Evolutionary conservation across 2,797 vertebrate genomes (phyloP).

Genomic region (Oceanodroma leucorhoa): DNA sequence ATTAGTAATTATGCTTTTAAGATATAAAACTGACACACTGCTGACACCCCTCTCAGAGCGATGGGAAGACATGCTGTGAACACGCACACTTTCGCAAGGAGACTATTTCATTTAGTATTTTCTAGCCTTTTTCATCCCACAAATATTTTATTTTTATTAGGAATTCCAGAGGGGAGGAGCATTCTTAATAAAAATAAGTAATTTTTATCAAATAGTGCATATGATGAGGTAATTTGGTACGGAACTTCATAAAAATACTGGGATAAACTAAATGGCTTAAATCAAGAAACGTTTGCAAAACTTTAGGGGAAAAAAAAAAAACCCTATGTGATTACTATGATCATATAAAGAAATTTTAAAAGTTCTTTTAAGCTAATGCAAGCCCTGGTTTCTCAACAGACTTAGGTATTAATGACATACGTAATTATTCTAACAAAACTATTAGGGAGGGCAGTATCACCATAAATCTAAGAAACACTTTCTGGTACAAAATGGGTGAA

Average conservation of each 20-base stretch:
- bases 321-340: neutral
- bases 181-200: neutral
- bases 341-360: slow-evolving; percentile 4
- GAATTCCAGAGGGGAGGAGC: neutral
- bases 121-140: neutral
- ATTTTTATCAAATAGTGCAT: slow-evolving; percentile 15
- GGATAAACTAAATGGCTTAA: neutral
- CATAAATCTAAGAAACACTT: slow-evolving; percentile 38
- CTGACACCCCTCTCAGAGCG: neutral
- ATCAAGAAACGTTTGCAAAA: slow-evolving; percentile 55
- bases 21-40: neutral
- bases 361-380: slow-evolving; percentile 15
- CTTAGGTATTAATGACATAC: neutral
- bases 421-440: slow-evolving; percentile 30
- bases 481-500: neutral
- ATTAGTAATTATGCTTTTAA: neutral
- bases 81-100: neutral
- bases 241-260: slow-evolving; percentile 42
- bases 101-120: slow-evolving; percentile 27
- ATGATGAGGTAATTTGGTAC: neutral
- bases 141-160: neutral
- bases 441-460: neutral
- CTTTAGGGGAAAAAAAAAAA: neutral
- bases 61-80: slow-evolving; percentile 32
- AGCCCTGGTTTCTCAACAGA: neutral